Base-by-base conservation (phyloP, 2,113 vertebrate genomes). In the Glaucomys volans region DNA sequence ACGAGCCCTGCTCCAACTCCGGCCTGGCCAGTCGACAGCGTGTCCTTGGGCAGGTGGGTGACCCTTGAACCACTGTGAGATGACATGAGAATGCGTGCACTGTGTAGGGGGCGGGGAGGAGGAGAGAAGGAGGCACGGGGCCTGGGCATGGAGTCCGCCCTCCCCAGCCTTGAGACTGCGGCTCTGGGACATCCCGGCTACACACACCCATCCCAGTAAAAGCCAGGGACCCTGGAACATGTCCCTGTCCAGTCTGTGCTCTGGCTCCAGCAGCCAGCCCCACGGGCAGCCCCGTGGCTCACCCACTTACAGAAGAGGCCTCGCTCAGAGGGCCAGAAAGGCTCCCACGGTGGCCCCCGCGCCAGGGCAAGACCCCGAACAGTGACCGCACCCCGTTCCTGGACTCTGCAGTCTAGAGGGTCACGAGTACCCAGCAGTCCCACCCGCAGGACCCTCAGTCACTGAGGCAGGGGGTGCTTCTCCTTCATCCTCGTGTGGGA, bases 111-210 rank as follows among this genome's bases (percentile, higher is more conserved):
- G 10, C 32, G 2, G 32, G 66, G 32, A 20, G 9, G 2, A 24
- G 28, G 6, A 11, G 26, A 59, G 50, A n/a, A n/a, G n/a, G 40
- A 17, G 18, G 57, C 20, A 24, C 47, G 28, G 52, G 32, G 75
- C 67, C 40, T 37, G 2, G 9, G 57, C 35, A 5, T 24, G 57
- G 57, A 8, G 12, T 57, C 30, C 66, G 66, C 32, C 1, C 32
- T 9, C 3, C 0, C 62, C 71, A 4, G 5, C 24, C n/a, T 14
- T 0, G 1, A 9, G 47, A 4, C 22, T 5, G 28, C 11, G 10
- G 62, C 67, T 76, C 50, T 32, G 17, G 67, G 40, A 9, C 59
- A 64, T 8, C 5, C 14, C 22, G 0, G 2, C 13, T 40, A 22
- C 32, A 14, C 83, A 47, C 18, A 5, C 5, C 2, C 18, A n/a